Percentiles rank a stretch among this genome's conserved stretches.
Conservation (phyloP, 2,113 vertebrate genomes). For the Galeopterus variegatus region DNA sequence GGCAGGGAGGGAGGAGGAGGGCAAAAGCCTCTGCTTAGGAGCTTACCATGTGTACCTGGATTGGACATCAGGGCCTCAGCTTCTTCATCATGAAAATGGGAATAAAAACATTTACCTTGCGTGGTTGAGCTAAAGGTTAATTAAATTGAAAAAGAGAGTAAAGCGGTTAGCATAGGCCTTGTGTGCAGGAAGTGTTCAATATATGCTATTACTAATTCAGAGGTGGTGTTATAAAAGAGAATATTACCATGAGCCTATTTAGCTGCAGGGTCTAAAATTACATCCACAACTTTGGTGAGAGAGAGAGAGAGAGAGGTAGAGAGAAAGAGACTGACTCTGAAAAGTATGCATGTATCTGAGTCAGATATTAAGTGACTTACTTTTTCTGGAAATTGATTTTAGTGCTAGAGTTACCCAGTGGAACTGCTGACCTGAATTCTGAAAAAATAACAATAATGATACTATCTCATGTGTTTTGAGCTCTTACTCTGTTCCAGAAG, state of each 20-base stretch:
- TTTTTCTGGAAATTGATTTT: slow-evolving; percentile 74
- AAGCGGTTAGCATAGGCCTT: neutral
- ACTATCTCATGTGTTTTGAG: slow-evolving; percentile 53
- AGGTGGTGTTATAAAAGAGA: slow-evolving; percentile 49
- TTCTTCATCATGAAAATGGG: slow-evolving; percentile 23
- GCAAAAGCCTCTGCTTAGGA: neutral
- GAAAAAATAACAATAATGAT: slow-evolving; percentile 65
- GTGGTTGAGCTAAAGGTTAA: slow-evolving; percentile 20
- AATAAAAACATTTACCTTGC: neutral
- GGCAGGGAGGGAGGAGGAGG: neutral
- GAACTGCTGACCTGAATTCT: slow-evolving; percentile 68
- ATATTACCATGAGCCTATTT: neutral
- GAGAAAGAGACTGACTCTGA: neutral
- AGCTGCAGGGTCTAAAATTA: slow-evolving; percentile 54
- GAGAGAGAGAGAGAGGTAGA: neutral
- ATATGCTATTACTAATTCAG: slow-evolving; percentile 33
- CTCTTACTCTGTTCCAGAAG: slow-evolving; percentile 59
- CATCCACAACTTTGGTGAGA: neutral
- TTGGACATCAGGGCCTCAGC: neutral
- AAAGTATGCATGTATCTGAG: slow-evolving; percentile 16
- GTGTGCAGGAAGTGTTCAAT: neutral
- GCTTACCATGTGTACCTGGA: neutral
- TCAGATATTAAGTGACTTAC: slow-evolving; percentile 56
- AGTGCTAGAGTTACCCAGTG: slow-evolving; percentile 34
- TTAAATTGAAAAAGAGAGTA: neutral